Percentiles rank a stretch among this genome's conserved stretches.
phyloP scores from a whole-genome alignment of 92 coral and sea anemone species.

The Montipora capitata region DNA sequence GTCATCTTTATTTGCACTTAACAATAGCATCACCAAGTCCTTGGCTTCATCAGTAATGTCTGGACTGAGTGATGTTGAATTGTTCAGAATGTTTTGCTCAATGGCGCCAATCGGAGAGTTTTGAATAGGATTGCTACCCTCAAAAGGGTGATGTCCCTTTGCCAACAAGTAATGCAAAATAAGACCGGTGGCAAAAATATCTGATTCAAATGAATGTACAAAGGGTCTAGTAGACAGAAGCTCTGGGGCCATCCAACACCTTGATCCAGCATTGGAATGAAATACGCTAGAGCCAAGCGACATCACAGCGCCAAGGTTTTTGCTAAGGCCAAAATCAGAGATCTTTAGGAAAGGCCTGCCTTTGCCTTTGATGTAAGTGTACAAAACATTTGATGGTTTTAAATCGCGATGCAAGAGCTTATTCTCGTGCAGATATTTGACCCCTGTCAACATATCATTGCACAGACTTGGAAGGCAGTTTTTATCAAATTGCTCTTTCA shows the following conservation, averaged over 20 bases:
- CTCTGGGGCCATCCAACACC: slow-evolving; percentile 74
- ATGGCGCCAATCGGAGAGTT: neutral
- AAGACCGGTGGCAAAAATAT: slow-evolving; percentile 29
- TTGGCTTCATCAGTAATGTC: slow-evolving; percentile 21
- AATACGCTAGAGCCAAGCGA: slow-evolving; percentile 6
- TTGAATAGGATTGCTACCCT: neutral
- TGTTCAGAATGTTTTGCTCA: neutral
- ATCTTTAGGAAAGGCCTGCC: slow-evolving; percentile 23
- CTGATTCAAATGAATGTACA: slow-evolving; percentile 13
- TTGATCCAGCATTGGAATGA: slow-evolving; percentile 54
- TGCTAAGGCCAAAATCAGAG: slow-evolving; percentile 66
- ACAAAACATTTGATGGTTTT: slow-evolving; percentile 54
- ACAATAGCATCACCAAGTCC: neutral
- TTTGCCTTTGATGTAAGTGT: neutral
- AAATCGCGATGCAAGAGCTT: slow-evolving; percentile 48
- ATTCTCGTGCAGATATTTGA: slow-evolving; percentile 18
- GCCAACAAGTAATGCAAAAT: slow-evolving; percentile 31
- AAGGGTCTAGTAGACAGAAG: slow-evolving; percentile 39
- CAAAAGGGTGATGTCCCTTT: slow-evolving; percentile 23
- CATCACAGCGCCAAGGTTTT: slow-evolving; percentile 9
- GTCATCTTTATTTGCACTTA: neutral
- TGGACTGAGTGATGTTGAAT: neutral
- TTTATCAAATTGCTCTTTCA: neutral
- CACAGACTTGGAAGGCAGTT: slow-evolving; percentile 8
- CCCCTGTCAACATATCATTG: slow-evolving; percentile 38